These are phyloP conservation scores for Puffinus mauretanicus DNA, from an alignment of 2,113 vertebrate genomes.

Conservation along the genomic window DNA sequence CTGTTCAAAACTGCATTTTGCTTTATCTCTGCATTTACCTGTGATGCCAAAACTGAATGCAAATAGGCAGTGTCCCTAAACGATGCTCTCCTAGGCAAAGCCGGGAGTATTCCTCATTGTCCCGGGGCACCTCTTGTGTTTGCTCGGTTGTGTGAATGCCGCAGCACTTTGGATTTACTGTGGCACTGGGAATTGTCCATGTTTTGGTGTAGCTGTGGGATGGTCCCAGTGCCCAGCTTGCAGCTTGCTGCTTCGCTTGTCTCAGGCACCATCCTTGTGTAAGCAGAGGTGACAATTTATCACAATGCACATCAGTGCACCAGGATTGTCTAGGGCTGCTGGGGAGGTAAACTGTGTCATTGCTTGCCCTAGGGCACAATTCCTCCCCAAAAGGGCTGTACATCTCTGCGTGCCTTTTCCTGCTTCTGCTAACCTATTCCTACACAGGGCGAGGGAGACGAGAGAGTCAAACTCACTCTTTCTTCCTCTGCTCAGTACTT, in stretches of 20 bases:
- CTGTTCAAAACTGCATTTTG: not conserved
- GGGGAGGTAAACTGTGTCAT: not conserved
- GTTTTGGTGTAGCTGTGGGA: not conserved
- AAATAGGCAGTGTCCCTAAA: not conserved
- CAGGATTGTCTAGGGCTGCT: not conserved
- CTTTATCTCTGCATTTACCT: not conserved
- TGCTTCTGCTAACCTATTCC: not conserved
- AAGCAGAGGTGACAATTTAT: not conserved
- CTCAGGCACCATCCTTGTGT: not conserved
- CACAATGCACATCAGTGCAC: not conserved
- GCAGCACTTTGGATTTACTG: fast-evolving
- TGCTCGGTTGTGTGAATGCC: not conserved
- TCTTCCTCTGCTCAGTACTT: not conserved
- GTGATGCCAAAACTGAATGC: not conserved
- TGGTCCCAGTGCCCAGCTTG: not conserved
- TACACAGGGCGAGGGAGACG: not conserved
- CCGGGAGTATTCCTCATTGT: not conserved
- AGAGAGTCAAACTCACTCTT: not conserved
- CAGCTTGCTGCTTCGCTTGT: not conserved
- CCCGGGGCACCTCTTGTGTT: not conserved
- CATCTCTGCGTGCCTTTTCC: not conserved
- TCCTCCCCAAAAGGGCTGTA: not conserved
- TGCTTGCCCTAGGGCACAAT: not conserved
- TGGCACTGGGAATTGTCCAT: not conserved
- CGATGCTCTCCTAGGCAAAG: not conserved